Evolutionary conservation across 2,113 vertebrate genomes (phyloP).

Genomic region (Gopherus evgoodei): DNA sequence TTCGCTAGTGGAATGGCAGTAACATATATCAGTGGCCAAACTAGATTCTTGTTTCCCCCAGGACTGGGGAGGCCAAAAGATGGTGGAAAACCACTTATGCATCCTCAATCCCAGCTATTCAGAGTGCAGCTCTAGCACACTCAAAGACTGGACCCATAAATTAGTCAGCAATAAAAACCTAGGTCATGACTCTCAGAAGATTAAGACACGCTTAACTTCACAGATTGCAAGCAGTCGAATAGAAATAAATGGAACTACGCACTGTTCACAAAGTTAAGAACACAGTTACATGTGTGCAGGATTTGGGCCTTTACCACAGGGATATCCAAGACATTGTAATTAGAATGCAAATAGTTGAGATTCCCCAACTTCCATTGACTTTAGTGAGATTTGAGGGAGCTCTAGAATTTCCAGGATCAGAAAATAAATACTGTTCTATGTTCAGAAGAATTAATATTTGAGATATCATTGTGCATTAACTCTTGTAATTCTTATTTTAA

Average conservation of each 20-base stretch:
- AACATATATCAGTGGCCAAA: neutral
- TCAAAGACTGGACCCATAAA: neutral
- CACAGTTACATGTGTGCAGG: too few relatives aligned
- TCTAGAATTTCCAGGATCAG: neutral
- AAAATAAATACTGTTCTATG: neutral
- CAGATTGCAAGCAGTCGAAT: too few relatives aligned
- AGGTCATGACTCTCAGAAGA: too few relatives aligned
- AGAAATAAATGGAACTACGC: too few relatives aligned
- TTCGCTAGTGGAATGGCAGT: neutral
- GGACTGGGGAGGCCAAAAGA: neutral
- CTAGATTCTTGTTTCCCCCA: neutral
- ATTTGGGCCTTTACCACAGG: too few relatives aligned
- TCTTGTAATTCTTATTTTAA: neutral
- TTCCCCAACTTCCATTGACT: neutral
- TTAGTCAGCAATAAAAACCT: neutral
- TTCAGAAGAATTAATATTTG: neutral
- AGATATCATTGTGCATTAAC: neutral
- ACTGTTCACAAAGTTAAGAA: too few relatives aligned
- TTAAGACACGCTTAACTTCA: too few relatives aligned
- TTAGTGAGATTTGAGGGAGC: neutral
- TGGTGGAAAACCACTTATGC: neutral
- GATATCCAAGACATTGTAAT: neutral
- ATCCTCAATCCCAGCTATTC: too few relatives aligned
- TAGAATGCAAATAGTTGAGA: neutral
- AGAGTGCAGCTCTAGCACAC: neutral